phyloP scores from a whole-genome alignment of 1,140 invertebrate species.

The Antheraea mylitta region DNA sequence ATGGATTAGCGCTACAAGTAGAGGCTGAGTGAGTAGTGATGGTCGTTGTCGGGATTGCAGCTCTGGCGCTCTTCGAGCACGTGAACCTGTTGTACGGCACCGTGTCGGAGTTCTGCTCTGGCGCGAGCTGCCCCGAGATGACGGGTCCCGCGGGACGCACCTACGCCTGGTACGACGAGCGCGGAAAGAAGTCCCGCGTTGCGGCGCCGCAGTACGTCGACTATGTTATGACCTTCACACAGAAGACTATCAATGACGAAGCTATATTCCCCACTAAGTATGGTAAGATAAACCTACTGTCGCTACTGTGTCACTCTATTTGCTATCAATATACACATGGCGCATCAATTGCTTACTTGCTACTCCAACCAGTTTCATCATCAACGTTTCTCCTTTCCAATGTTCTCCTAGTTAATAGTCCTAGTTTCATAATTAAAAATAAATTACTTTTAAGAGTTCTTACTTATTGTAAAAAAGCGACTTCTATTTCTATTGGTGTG shows the following conservation, averaged over 20 bases:
- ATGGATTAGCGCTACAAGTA: no score
- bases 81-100: conserved; percentile 98
- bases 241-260: conserved; percentile 98
- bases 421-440: no score
- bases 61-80: conserved; percentile 98
- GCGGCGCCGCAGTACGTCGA: conserved; percentile 99
- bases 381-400: no score
- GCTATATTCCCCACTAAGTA: conserved; percentile 99
- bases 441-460: no score
- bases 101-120: conserved; percentile 98
- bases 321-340: no score
- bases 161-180: conserved; percentile 99
- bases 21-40: no score
- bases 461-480: no score
- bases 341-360: no score
- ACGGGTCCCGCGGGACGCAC: conserved; percentile 95
- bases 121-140: conserved; percentile 96
- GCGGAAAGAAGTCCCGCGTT: conserved; percentile 97
- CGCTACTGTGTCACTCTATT: no score
- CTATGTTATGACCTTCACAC: conserved; percentile 98
- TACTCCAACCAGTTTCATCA: no score
- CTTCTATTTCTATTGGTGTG: no score
- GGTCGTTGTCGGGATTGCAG: conserved; percentile 79
- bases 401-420: no score
- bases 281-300: conserved; percentile 82